Percentiles rank a stretch among this genome's conserved stretches.
Conservation (phyloP, 2,113 vertebrate species). For the Tor tambroides region DNA sequence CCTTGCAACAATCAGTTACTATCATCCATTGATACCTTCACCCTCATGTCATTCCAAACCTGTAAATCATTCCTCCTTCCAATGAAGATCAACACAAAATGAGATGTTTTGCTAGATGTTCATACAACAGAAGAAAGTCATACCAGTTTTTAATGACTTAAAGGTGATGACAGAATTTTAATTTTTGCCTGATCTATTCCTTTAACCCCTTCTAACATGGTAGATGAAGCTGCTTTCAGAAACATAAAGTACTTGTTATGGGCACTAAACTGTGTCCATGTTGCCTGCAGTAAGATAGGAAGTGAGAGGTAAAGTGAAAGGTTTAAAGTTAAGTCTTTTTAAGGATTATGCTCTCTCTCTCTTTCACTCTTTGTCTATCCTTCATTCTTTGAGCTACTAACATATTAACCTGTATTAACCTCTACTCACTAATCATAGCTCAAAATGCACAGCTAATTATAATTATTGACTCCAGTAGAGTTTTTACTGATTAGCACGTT, state of each 20-base stretch:
- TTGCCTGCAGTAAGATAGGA: background rate
- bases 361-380: background rate
- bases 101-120: background rate
- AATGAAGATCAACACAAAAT: background rate
- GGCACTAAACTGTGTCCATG: background rate
- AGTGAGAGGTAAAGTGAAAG: background rate
- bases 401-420: constrained; percentile 1
- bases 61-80: background rate
- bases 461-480: background rate
- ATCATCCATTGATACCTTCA: background rate
- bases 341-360: constrained; percentile 13
- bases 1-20: background rate
- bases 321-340: constrained; percentile 2
- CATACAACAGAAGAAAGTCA: background rate
- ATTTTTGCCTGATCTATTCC: background rate
- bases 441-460: background rate
- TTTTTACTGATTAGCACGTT: background rate
- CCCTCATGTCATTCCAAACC: background rate
- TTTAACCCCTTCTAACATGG: background rate
- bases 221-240: background rate
- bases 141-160: background rate
- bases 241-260: background rate
- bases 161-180: too few species aligned
- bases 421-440: background rate
- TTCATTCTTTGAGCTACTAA: constrained; percentile 1